Conservation (phyloP, 2,113 vertebrate genomes). For the Grus americana region DNA sequence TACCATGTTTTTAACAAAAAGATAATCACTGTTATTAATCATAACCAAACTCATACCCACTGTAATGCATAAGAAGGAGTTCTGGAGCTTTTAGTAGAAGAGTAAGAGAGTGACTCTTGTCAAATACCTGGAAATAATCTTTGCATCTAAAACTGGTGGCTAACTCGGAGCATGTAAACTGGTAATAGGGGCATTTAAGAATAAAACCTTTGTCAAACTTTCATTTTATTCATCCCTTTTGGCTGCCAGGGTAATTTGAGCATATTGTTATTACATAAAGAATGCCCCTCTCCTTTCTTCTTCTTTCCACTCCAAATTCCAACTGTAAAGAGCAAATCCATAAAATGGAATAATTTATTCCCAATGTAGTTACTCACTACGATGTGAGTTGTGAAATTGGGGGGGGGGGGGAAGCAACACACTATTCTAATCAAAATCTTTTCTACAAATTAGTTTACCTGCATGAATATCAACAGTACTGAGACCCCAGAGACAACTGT, state of each 20-base stretch:
- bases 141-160: neutral
- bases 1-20: neutral
- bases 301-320: neutral
- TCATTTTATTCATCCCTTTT: neutral
- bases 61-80: neutral
- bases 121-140: neutral
- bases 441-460: neutral
- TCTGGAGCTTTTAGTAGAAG: neutral
- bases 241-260: neutral
- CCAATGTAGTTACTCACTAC: neutral
- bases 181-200: neutral
- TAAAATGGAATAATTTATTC: neutral
- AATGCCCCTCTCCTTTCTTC: neutral
- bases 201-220: neutral
- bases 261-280: neutral
- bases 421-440: neutral
- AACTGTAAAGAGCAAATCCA: neutral
- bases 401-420: fast-evolving
- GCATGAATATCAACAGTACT: neutral
- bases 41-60: neutral
- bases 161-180: neutral
- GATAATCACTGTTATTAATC: neutral
- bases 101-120: neutral
- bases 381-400: neutral
- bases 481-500: neutral